Evolutionary conservation across 2,113 vertebrate genomes (phyloP), one percentile per base, ranked within the genome.

Genomic region (Alectura lathami): DNA sequence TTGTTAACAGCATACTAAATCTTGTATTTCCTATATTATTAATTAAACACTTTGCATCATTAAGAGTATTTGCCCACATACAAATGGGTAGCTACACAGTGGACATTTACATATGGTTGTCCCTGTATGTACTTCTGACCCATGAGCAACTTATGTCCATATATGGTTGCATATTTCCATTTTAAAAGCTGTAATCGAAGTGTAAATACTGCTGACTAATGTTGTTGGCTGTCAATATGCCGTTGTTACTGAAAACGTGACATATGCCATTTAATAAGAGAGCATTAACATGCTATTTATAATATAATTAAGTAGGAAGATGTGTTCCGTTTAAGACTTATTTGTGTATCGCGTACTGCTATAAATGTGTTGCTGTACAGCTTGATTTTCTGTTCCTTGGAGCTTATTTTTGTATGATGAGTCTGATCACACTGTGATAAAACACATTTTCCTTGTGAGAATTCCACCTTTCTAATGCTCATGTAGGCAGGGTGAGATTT

Each of bases 121-220:
- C 50, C 40, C 89, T 72, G 42, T 68, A 77, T 62, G 38, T 88
- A 83, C 85, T 89, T 93, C 72, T 93, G 47, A 40, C 56, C 72
- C n/a, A 15, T 72, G 85, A 88, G n/a, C 62, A 85, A 74, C 50
- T 89, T 77, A 66, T 11, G 34, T 70, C 87, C 54, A 74, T 51
- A 67, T 29, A 69, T 62, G 69, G 62, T 68, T 77, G 70, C 32
- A 69, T 92, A 88, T 92, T 96, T 95, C 48, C 42, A 80, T 91
- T 90, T 95, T 53, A 70, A 91, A 93, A 83, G 74, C 83, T 32
- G 64, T 72, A 91, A 94, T 94, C 91, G 86, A 88, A 86, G 47
- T 81, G 83, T 90, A 96, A 97, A 96, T 95, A 94, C 77, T 93
- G 79, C 91, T 89, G 93, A 45, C 72, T 96, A 96, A 90, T 81